Conservation (phyloP, 37 sponge, comb jelly and placozoan species). For the Halichondria panicea region DNA sequence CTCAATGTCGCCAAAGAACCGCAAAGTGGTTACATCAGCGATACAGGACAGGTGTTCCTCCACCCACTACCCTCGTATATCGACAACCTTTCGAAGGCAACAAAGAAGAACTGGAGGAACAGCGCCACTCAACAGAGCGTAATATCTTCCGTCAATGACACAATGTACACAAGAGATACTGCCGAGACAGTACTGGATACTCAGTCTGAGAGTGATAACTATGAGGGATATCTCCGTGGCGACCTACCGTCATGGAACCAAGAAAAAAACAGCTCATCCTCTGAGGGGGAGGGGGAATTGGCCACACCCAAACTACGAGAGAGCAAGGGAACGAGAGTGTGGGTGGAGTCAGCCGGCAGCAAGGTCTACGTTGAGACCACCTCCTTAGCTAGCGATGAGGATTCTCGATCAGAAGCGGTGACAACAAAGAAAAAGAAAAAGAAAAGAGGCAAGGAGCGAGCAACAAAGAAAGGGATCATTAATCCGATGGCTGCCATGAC, state of each 20-base stretch:
- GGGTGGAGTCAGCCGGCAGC: conserved; percentile 4
- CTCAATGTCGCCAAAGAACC: conserved; percentile 26
- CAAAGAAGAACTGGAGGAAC: background rate
- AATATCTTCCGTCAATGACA: conserved; percentile 31
- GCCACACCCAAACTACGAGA: too few relatives aligned
- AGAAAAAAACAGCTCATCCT: too few relatives aligned
- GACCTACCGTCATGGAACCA: too few relatives aligned
- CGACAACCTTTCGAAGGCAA: background rate
- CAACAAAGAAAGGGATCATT: background rate
- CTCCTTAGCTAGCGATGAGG: background rate
- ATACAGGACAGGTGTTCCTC: conserved; percentile 26
- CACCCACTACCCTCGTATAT: background rate
- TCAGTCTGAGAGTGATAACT: conserved; percentile 26
- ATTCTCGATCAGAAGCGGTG: background rate
- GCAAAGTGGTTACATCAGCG: conserved; percentile 25
- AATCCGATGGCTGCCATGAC: background rate
- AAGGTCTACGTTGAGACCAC: background rate
- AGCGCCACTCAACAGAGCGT: conserved; percentile 2
- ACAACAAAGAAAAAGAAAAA: background rate
- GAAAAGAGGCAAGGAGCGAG: conserved; percentile 1
- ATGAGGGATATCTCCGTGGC: conserved; percentile 15
- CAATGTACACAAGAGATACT: conserved; percentile 29
- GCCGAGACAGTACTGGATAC: conserved; percentile 21
- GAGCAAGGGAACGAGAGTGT: background rate
- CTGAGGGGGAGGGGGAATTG: too few relatives aligned